These are phyloP conservation scores for Toxotes jaculatrix DNA, from an alignment of 2,113 vertebrate genomes.

Conservation along the genomic window DNA sequence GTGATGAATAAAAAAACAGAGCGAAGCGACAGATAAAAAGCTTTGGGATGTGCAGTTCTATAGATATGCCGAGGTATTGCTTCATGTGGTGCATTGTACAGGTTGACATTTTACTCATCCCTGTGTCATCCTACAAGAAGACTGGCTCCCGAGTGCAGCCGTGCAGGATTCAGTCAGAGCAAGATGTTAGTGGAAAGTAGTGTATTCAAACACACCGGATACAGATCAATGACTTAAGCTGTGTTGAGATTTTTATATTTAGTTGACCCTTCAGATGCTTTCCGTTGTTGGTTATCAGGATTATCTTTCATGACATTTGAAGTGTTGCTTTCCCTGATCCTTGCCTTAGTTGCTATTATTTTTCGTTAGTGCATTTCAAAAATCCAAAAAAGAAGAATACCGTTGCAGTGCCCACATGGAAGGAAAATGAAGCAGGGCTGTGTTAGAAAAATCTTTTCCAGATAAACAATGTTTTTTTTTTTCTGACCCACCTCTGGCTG, in stretches of 20 bases:
- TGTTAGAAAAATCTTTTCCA: not conserved
- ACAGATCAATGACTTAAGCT: not conserved
- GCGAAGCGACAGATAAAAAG: conserved; percentile 62
- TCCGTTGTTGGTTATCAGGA: too few species aligned
- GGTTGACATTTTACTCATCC: conserved; percentile 62
- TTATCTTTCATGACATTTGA: too few species aligned
- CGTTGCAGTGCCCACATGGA: not conserved
- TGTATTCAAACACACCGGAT: not conserved
- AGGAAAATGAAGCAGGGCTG: too few species aligned
- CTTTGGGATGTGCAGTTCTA: conserved; percentile 50
- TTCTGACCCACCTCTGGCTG: conserved; percentile 26
- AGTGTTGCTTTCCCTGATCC: too few species aligned
- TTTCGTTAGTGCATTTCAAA: too few species aligned
- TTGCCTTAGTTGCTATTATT: too few species aligned
- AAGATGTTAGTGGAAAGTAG: not conserved
- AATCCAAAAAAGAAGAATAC: not conserved
- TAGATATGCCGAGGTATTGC: conserved; percentile 55
- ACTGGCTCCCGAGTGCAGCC: not conserved
- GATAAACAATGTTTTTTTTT: not conserved
- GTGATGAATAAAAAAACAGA: conserved; percentile 75
- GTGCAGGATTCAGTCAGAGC: not conserved
- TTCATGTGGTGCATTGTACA: conserved; percentile 31
- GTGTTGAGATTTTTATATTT: not conserved
- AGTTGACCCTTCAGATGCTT: too few species aligned
- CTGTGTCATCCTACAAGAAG: conserved; percentile 14